phyloP scores from a whole-genome alignment of 2,113 vertebrate genomes.

The Oryzias javanicus region DNA sequence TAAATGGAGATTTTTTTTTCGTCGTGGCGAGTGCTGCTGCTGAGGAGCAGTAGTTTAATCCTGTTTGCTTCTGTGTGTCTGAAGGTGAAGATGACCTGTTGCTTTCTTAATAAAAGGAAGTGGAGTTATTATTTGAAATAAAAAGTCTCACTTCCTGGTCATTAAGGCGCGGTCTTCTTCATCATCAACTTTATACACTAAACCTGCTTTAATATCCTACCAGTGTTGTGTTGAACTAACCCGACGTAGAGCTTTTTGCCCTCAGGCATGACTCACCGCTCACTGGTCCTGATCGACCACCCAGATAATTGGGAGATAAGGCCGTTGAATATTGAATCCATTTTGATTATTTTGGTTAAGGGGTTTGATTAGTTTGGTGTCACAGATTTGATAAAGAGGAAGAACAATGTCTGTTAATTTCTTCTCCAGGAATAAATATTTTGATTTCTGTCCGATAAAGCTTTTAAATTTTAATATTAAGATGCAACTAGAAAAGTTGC shows the following conservation, averaged over 20 bases:
- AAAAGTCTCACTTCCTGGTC: conserved; percentile 34
- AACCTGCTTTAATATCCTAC: conserved; percentile 49
- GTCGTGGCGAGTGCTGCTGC: conserved; percentile 35
- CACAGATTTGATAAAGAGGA: too few species aligned
- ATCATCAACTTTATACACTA: conserved; percentile 18
- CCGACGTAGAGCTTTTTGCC: conserved; percentile 14
- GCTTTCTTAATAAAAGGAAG: conserved; percentile 55
- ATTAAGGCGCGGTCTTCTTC: conserved; percentile 48
- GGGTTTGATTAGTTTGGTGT: too few species aligned
- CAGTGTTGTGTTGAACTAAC: conserved; percentile 32
- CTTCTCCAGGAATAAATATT: too few species aligned
- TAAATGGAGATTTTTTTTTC: too few species aligned
- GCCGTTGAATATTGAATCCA: neutral
- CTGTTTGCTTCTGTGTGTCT: conserved; percentile 11
- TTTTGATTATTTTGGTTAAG: too few species aligned
- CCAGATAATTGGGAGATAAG: conserved; percentile 6
- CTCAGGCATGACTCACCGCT: conserved; percentile 36
- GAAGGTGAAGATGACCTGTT: conserved; percentile 34
- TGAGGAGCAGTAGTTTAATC: conserved; percentile 11
- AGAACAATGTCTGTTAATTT: too few species aligned
- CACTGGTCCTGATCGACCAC: conserved; percentile 39
- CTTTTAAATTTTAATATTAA: too few species aligned
- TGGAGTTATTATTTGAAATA: conserved; percentile 6
- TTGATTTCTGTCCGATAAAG: too few species aligned
- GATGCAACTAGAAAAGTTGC: too few species aligned